These are phyloP conservation scores for Cyprinella venusta DNA, from an alignment of 2,797 vertebrate genomes.

Conservation along the genomic window DNA sequence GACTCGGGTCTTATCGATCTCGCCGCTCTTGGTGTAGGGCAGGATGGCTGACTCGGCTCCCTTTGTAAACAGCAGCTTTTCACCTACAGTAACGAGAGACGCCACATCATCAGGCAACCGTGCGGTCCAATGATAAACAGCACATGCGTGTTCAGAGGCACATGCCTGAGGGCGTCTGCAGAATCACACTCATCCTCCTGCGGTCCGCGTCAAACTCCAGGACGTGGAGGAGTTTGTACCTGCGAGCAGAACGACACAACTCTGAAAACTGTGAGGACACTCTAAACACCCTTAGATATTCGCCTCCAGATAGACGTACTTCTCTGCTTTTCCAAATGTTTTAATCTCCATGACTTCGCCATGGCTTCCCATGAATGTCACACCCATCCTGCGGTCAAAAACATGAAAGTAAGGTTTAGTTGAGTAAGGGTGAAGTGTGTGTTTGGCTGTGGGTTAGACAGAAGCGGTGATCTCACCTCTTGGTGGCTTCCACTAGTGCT, in stretches of 20 bases:
- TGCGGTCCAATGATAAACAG: not conserved
- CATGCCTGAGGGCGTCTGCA: conserved; percentile 89
- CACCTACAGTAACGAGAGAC: conserved; percentile 73
- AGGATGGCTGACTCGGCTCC: conserved; percentile 95
- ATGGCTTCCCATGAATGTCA: conserved; percentile 86
- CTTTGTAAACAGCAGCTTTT: conserved; percentile 92
- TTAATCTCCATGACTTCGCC: conserved; percentile 92
- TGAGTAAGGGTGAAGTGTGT: not conserved
- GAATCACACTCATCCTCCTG: conserved; percentile 96
- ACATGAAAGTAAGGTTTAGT: not conserved
- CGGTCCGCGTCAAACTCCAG: conserved; percentile 95
- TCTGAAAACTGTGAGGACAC: not conserved
- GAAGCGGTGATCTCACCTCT: conserved; percentile 77
- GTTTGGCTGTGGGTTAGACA: not conserved
- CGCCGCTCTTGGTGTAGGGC: conserved; percentile 86
- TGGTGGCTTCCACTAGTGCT: conserved; percentile 93
- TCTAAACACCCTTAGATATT: not conserved
- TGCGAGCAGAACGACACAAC: conserved; percentile 54
- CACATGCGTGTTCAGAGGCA: not conserved
- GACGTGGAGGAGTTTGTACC: conserved; percentile 92
- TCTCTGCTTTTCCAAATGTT: conserved; percentile 89
- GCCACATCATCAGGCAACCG: not conserved
- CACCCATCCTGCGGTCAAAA: conserved; percentile 81
- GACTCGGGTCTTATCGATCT: conserved; percentile 91
- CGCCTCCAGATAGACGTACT: conserved; percentile 72